Evolutionary conservation across 2,888 invertebrate species (phyloP), one percentile per base, ranked within the genome.

Genomic region (Drosophila atripex): DNA sequence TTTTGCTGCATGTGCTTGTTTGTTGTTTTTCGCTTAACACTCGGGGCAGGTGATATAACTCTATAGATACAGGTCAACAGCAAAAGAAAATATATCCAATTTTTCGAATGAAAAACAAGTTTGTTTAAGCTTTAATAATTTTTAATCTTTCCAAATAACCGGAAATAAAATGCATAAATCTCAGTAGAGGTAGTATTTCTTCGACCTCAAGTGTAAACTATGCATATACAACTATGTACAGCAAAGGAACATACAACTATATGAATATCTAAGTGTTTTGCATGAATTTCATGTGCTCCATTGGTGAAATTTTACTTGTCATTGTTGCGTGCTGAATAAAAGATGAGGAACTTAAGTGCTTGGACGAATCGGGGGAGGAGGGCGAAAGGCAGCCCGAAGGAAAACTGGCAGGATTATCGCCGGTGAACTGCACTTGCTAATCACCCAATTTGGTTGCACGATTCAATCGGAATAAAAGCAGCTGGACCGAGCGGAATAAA

Each of bases 221-320:
- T 47, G 39, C 39, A 55, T 43, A 35, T 21, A 16, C 28, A 43
- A 16, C 46, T 68, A 55, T 45, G 56, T 18, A n/a, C n/a, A 25
- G 16, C 32, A 16, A 21, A 35, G 35, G 49, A 28, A 28, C 16
- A 25, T 52, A 12, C 38, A 59, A 47, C 50, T 70, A 58, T 71
- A 80, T 82, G 74, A 82, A 76, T 76, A 76, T 69, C 49, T 60
- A 64, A 76, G 79, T 74, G 78, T 59, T 76, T 76, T 75, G 53
- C 71, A 57, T 73, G 56, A 75, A 71, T 71, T 73, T 71, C 46
- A 38, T 61, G 47, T 50, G 64, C 52, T 41, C 59, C 45, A 56
- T 68, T 56, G 73, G 57, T 61, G 46, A 73, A 72, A 73, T 73
- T 73, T 69, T 50, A 73, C 69, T 73, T 69, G 69, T 73, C 69